Evolutionary conservation across 2,797 vertebrate genomes (phyloP), one percentile per base, ranked within the genome.

Genomic region (Kryptolebias ocellatus): DNA sequence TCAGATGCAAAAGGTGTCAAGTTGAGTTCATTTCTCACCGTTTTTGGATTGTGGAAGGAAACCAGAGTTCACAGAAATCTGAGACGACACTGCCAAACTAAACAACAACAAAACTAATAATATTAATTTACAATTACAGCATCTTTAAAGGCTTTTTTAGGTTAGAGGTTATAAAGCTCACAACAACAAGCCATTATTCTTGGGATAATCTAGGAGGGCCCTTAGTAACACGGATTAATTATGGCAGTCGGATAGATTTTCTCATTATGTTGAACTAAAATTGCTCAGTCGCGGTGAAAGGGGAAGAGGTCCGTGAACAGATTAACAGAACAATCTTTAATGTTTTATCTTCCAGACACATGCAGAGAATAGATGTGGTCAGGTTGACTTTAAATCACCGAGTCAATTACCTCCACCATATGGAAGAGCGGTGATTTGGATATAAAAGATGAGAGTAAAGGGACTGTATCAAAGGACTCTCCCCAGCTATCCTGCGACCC

Each of bases 321-420:
- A 94, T 94, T 93, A 94, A 81, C 77, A 63, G 72, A 78, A 79
- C 87, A 84, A 87, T 91, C 90, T 91, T 93, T 90, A 87, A 93
- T 90, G 89, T 92, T 94, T 95, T 95, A 95, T 95, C 94, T 92
- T 83, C 24, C 65, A 75, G 88, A 89, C 79, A 53, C 93, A 94
- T 62, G 74, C 89, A 80, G 84, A 81, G 78, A 90, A 85, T 63
- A 67, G 79, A 81, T 76, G 77, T 78, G 84, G 73, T 70, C 74
- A 66, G 85, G 81, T 90, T 89, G 78, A 70, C 65, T 92, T 92
- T 90, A 90, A 92, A 91, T 92, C 89, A 93, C 76, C 12, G 86
- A 93, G 88, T 90, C 90, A 93, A 93, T 94, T 93, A 93, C 90
- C 76, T 83, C 49, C 56, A 87, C 91, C 92, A 93, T 93, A 92